phyloP scores from a whole-genome alignment of 1,140 invertebrate species.

The Caerostris extrusa region DNA sequence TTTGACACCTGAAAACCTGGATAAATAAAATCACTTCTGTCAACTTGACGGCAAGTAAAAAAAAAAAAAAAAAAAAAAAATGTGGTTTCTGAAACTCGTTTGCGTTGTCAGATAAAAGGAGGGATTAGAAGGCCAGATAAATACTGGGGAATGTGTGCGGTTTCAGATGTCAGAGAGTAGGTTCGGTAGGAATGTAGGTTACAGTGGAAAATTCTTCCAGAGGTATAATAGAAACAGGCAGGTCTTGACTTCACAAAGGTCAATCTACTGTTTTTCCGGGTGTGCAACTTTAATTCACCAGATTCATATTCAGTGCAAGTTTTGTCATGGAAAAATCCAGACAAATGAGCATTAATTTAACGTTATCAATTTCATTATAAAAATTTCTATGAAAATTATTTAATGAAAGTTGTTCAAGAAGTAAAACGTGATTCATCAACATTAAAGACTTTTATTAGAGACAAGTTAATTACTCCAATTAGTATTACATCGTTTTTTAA shows the following conservation, averaged over 20 bases:
- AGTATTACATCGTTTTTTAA: too few species aligned
- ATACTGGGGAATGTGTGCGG: neutral
- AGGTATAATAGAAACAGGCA: neutral
- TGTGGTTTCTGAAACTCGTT: neutral
- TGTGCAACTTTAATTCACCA: neutral
- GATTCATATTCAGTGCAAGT: neutral
- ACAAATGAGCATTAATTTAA: too few species aligned
- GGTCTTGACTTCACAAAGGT: slow-evolving; percentile 45
- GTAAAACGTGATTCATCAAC: too few species aligned
- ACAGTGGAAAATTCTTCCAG: slow-evolving; percentile 47
- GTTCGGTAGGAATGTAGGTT: slow-evolving; percentile 60
- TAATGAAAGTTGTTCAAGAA: too few species aligned
- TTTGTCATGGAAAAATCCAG: too few species aligned
- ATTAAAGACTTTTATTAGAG: too few species aligned
- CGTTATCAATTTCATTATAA: too few species aligned
- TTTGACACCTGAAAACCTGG: neutral
- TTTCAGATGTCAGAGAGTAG: slow-evolving; percentile 16
- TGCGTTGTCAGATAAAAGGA: neutral
- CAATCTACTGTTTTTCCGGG: slow-evolving; percentile 51
- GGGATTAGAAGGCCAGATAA: slow-evolving; percentile 1
- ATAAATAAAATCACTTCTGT: neutral
- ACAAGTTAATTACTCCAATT: too few species aligned
- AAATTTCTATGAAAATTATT: too few species aligned
- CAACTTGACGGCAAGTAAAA: neutral
- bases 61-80: neutral